These are phyloP conservation scores for Eupeodes corollae DNA, from an alignment of 1,140 invertebrate species.

Conservation along the genomic window DNA sequence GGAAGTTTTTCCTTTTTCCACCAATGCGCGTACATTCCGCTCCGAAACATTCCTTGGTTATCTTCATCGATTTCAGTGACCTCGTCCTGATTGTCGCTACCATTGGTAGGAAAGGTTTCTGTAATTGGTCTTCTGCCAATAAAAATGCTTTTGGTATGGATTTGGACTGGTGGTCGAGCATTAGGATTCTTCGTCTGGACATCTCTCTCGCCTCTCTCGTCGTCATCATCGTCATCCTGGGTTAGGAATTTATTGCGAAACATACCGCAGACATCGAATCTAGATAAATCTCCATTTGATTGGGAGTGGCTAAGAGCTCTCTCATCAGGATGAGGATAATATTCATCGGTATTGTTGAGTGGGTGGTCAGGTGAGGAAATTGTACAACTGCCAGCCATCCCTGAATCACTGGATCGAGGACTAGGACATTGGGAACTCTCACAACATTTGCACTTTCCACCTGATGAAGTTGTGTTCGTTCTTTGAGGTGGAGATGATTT, in stretches of 20 bases:
- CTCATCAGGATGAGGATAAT: constrained; percentile 4
- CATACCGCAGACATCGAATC: constrained; percentile 32
- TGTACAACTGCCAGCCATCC: constrained; percentile 68
- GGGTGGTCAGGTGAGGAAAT: constrained; percentile 51
- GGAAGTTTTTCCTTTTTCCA: constrained; percentile 79
- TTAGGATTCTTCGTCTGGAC: neutral
- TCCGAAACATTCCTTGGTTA: constrained; percentile 49
- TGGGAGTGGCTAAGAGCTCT: neutral
- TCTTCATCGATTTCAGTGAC: constrained; percentile 18
- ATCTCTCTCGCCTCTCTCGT: constrained; percentile 13
- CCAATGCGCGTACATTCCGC: constrained; percentile 80
- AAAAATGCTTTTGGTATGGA: constrained; percentile 28
- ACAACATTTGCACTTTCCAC: constrained; percentile 46
- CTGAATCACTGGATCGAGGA: constrained; percentile 60
- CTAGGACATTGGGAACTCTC: constrained; percentile 47
- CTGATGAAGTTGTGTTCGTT: neutral
- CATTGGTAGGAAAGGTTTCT: constrained; percentile 4
- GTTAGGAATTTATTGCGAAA: constrained; percentile 33
- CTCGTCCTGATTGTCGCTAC: constrained; percentile 13
- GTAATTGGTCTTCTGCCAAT: constrained; percentile 6
- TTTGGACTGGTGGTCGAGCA: constrained; percentile 12
- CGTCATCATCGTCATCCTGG: constrained; percentile 13
- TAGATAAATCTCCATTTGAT: constrained; percentile 10
- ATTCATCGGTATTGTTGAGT: constrained; percentile 33
- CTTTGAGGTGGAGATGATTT: constrained; percentile 5